These are phyloP conservation scores for Wiebesia pumilae DNA, from an alignment of 1,140 invertebrate species.

Conservation along the genomic window DNA sequence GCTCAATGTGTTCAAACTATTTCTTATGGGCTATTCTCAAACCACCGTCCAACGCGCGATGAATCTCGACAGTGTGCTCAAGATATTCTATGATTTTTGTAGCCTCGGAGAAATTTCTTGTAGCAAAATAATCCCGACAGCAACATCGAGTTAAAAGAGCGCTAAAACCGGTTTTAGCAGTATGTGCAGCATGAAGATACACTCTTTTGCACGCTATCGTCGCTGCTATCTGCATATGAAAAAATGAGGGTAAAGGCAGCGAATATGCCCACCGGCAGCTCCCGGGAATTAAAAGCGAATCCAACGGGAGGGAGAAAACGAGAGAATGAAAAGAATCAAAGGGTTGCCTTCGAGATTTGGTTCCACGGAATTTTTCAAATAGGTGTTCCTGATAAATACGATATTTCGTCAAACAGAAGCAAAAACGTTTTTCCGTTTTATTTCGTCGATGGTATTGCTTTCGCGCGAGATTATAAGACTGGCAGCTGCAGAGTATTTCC, in stretches of 20 bases:
- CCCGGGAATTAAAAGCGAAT: conserved; percentile 18
- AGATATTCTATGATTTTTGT: conserved; percentile 20
- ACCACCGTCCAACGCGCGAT: not conserved
- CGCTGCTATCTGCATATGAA: conserved; percentile 47
- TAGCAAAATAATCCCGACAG: not conserved
- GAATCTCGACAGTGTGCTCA: not conserved
- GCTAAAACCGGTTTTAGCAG: conserved; percentile 36
- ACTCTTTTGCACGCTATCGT: conserved; percentile 41
- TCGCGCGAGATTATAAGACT: conserved; percentile 2
- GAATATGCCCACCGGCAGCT: conserved; percentile 6
- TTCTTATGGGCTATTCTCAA: conserved; percentile 23
- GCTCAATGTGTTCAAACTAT: conserved; percentile 35
- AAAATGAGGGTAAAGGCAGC: conserved; percentile 39
- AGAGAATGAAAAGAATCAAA: too few relatives aligned
- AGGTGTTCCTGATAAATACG: not conserved
- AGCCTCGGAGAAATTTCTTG: conserved; percentile 29
- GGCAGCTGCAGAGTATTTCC: conserved; percentile 12
- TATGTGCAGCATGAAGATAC: conserved; percentile 1
- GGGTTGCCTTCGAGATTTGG: conserved; percentile 7
- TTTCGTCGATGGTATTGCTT: conserved; percentile 2
- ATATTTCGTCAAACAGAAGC: conserved; percentile 40
- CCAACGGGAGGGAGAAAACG: not conserved
- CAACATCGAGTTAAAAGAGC: conserved; percentile 8
- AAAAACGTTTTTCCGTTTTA: not conserved
- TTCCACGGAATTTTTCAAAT: conserved; percentile 12